Base-by-base conservation (phyloP, 1,140 invertebrate genomes). In the Cydia amplana region DNA sequence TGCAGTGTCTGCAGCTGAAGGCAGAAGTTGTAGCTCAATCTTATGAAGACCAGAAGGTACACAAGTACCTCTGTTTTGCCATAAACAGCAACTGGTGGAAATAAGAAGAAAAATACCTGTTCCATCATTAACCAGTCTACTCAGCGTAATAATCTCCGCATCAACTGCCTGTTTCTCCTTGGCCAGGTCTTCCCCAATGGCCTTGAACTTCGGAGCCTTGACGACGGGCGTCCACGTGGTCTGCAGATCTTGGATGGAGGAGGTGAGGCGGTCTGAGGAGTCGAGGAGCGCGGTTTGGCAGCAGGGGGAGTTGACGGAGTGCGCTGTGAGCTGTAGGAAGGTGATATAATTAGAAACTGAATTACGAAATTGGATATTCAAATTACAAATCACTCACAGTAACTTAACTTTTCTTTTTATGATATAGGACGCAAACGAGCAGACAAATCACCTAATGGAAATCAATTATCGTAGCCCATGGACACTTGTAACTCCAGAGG, bases 261-360 rank as follows among this genome's bases (percentile, higher is more conserved):
- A 12, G 0, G 75, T 55, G 1, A 80, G 74, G 1, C 72, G 65
- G 32, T 80, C 75, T 10, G 72, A 60, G 16, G 74, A 72, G 1
- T 73, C 28, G 2, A 78, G 28, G n/a, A 82, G 16, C 7, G 73
- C 74, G 1, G 76, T 51, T 60, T 80, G 79, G 55, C 76, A 80
- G 2, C 36, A 63, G 6, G 67, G 32, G 3, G 43, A 51, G 25
- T 49, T 25, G 40, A 43, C 49, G 4, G 49, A 51, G 10, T 23
- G 18, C 16, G 72, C 72, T 23, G 72, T 55, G 7, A 73, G 49
- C 72, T 73, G 46, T 5, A 12, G 32, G 28, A 20, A 25, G 51
- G 18, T 12, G 43, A 4, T 46, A 46, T 7, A 16, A 16, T 16
- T 46, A 46, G 43, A 46, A 46, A 46, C 43, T 12, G 14, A 3